Conservation (phyloP, 2,797 vertebrate species). For the Zenarchopterus dispar region DNA sequence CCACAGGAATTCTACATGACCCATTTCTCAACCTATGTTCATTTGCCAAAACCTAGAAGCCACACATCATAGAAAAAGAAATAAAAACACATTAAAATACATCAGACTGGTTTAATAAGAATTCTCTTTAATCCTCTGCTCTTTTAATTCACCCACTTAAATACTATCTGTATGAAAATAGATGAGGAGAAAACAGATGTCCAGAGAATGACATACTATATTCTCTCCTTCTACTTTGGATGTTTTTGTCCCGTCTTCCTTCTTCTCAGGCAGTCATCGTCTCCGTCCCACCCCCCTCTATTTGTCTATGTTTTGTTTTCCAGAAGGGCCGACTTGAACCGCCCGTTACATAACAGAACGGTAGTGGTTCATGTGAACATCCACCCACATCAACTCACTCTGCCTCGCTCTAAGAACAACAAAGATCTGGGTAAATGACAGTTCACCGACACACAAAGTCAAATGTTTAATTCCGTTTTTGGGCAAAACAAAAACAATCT, state of each 20-base stretch:
- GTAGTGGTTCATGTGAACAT: constrained; percentile 29
- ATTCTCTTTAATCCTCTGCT: background rate
- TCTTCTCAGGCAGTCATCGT: constrained; percentile 1
- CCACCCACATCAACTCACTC: constrained; percentile 34
- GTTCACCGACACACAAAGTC: background rate
- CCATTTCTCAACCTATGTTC: constrained; percentile 47
- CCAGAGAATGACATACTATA: too few species aligned
- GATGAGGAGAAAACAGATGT: too few species aligned
- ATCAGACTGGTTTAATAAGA: constrained; percentile 24
- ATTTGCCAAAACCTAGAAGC: constrained; percentile 38
- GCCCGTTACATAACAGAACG: constrained; percentile 39
- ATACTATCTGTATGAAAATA: too few species aligned
- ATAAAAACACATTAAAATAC: background rate
- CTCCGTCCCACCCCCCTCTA: too few species aligned
- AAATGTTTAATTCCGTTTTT: background rate
- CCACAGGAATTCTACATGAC: constrained; percentile 55
- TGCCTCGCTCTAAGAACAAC: background rate
- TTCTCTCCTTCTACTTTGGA: too few species aligned
- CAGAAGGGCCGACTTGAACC: constrained; percentile 1
- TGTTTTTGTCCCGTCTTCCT: background rate
- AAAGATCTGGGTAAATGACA: background rate
- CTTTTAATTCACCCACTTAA: constrained; percentile 10
- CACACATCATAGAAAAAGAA: constrained; percentile 10
- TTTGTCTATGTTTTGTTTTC: constrained; percentile 37
- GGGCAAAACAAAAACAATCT: constrained; percentile 1